Evolutionary conservation across 2,797 vertebrate species (phyloP).

Genomic region (Garrulus glandarius): DNA sequence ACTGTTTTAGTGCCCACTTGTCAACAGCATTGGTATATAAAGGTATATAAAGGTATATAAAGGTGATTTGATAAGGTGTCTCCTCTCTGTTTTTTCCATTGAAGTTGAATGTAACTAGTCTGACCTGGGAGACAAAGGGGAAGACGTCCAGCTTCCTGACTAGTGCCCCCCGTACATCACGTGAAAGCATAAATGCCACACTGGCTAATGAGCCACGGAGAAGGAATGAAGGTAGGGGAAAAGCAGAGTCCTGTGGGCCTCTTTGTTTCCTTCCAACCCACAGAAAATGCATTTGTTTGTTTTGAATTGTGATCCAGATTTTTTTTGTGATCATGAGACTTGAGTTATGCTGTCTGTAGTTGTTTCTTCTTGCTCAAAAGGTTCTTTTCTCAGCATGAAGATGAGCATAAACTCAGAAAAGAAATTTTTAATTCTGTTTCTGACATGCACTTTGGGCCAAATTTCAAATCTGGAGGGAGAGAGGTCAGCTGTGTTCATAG

Average conservation of each 20-base stretch:
- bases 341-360: background rate
- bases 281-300: background rate
- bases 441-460: background rate
- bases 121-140: background rate
- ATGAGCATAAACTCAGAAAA: background rate
- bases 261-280: background rate
- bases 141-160: background rate
- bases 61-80: background rate
- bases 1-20: background rate
- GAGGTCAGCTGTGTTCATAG: conserved; percentile 1
- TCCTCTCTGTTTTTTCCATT: background rate
- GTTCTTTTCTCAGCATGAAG: background rate
- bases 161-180: accelerated
- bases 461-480: background rate
- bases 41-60: background rate
- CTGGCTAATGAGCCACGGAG: background rate
- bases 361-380: background rate
- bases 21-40: background rate
- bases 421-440: background rate
- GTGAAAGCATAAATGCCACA: background rate
- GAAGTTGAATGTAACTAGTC: background rate
- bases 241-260: background rate
- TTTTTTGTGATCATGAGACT: background rate
- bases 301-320: background rate
- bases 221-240: background rate